Percentiles rank a stretch among this genome's conserved stretches.
Conservation (phyloP, 2,888 invertebrate species). For the Sminthurides aquaticus region DNA sequence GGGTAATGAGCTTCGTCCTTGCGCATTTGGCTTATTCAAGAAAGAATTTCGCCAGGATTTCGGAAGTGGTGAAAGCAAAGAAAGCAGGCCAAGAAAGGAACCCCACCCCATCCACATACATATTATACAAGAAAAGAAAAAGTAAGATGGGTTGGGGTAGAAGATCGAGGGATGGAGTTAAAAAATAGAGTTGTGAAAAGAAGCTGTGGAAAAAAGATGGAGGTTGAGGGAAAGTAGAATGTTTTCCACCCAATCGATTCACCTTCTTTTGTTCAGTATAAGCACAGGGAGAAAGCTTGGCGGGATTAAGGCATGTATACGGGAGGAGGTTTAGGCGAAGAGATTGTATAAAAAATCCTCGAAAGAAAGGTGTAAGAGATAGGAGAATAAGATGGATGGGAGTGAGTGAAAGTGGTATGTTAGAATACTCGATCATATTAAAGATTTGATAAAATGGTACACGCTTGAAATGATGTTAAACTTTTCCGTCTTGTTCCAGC, state of each 20-base stretch:
- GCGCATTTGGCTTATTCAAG: not conserved
- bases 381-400: not conserved
- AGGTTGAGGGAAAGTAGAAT: not conserved
- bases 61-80: not conserved
- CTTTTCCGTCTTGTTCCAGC: slow-evolving; percentile 8
- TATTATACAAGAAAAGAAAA: too few species aligned
- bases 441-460: not conserved
- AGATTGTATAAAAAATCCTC: not conserved
- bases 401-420: not conserved
- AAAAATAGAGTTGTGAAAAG: not conserved
- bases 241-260: not conserved
- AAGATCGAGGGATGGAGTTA: not conserved
- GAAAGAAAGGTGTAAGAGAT: not conserved
- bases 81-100: not conserved
- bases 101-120: too few species aligned
- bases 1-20: not conserved
- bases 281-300: not conserved
- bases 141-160: not conserved
- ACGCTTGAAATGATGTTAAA: not conserved
- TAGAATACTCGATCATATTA: not conserved
- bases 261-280: too few species aligned
- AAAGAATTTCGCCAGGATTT: not conserved
- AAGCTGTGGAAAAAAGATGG: not conserved
- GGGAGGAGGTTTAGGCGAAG: not conserved
- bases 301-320: not conserved